Percentiles rank a stretch among this genome's conserved stretches.
Conservation (phyloP, 1,140 invertebrate species). For the Pseudachorutes palmiensis region DNA sequence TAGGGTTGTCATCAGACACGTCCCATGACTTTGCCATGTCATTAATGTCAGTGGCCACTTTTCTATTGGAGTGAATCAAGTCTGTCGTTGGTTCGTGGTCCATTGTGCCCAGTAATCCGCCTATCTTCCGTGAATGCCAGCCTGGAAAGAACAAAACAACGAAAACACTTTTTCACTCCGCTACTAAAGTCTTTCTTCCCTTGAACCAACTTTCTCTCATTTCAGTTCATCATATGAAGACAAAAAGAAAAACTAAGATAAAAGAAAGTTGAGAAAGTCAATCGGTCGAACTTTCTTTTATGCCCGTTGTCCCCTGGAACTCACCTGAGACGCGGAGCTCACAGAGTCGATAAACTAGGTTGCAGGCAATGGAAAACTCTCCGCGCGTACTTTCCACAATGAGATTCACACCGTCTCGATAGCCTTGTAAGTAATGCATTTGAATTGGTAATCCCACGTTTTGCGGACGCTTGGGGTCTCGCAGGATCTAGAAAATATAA, state of each 20-base stretch:
- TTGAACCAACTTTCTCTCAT: background rate
- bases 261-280: constrained; percentile 7
- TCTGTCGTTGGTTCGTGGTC: constrained; percentile 82
- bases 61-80: constrained; percentile 54
- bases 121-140: constrained; percentile 76
- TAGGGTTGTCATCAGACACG: constrained; percentile 29
- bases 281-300: background rate
- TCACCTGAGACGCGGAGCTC: constrained; percentile 33
- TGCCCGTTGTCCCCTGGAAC: background rate
- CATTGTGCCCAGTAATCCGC: constrained; percentile 77
- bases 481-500: constrained; percentile 18
- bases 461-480: constrained; percentile 20
- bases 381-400: constrained; percentile 22
- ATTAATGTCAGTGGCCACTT: constrained; percentile 44
- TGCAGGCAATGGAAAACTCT: constrained; percentile 26
- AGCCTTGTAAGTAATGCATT: constrained; percentile 24
- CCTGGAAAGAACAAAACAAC: constrained; percentile 49
- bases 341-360: constrained; percentile 29
- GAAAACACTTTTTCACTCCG: background rate
- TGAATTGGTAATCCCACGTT: constrained; percentile 26
- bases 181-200: background rate
- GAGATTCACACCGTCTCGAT: constrained; percentile 21
- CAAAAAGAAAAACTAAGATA: background rate
- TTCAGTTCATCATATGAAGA: too few relatives aligned
- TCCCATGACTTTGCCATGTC: constrained; percentile 44